Evolutionary conservation across 2,113 vertebrate genomes (phyloP).

Genomic region (Odocoileus hemionus): DNA sequence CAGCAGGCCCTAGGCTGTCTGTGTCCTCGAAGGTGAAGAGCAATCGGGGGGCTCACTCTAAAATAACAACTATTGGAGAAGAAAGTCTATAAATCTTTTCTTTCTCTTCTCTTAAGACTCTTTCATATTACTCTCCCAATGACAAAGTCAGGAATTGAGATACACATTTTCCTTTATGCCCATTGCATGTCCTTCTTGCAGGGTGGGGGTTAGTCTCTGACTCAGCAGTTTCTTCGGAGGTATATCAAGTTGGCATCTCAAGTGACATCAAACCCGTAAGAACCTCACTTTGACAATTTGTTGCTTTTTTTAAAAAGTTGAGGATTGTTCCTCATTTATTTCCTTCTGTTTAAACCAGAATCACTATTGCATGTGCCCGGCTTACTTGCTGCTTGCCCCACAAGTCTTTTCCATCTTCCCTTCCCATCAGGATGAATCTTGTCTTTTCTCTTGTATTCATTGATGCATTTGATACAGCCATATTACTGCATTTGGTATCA

Average conservation of each 20-base stretch:
- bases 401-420: not conserved
- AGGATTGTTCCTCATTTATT: not conserved
- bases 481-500: not conserved
- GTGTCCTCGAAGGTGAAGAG: not conserved
- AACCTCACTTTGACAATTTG: slow-evolving; percentile 24
- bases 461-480: not conserved
- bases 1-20: no score
- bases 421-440: not conserved
- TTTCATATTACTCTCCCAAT: not conserved
- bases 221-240: not conserved
- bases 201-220: not conserved
- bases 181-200: not conserved
- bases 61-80: not conserved
- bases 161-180: not conserved
- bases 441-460: not conserved
- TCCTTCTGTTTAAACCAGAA: slow-evolving; percentile 13
- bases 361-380: not conserved
- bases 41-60: not conserved
- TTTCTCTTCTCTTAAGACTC: not conserved
- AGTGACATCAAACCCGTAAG: not conserved
- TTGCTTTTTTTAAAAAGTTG: not conserved
- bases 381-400: not conserved
- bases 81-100: not conserved
- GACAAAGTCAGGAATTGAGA: not conserved
- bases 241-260: not conserved